A percentile compares a stretch with the other conserved stretches of the same genome.
These are phyloP conservation scores for Pomatorhinus ruficollis DNA, from an alignment of 2,113 vertebrate species.

Conservation along the genomic window DNA sequence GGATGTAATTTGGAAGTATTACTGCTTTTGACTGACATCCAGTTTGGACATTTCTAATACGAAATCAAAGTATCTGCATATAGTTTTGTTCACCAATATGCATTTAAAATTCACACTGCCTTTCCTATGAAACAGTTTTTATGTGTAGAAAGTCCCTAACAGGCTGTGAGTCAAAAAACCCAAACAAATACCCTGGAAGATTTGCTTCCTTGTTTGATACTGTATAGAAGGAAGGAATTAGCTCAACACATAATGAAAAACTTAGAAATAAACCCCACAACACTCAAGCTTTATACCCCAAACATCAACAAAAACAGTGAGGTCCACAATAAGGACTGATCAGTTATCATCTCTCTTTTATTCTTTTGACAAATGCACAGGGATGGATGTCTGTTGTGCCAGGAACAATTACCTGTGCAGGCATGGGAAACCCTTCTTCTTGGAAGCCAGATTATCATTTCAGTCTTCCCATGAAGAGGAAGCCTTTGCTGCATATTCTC, in stretches of 20 bases:
- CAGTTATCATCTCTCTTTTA: background rate
- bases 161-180: background rate
- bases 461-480: background rate
- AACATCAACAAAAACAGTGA: background rate
- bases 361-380: background rate
- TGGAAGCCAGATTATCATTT: background rate
- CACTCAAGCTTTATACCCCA: background rate
- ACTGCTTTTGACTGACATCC: background rate
- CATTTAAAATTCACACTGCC: background rate
- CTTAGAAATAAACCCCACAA: background rate
- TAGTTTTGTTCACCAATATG: background rate
- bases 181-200: background rate
- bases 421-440: background rate
- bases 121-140: background rate
- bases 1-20: background rate
- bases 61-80: background rate
- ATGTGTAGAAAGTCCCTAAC: background rate
- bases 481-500: background rate
- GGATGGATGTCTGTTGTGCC: background rate
- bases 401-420: background rate
- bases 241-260: background rate
- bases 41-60: background rate
- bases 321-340: background rate
- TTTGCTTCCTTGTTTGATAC: background rate
- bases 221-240: background rate